Percentiles rank a stretch among this genome's conserved stretches.
These are phyloP conservation scores for Acyrthosiphon pisum DNA, from an alignment of 1,140 invertebrate genomes.

Conservation along the genomic window DNA sequence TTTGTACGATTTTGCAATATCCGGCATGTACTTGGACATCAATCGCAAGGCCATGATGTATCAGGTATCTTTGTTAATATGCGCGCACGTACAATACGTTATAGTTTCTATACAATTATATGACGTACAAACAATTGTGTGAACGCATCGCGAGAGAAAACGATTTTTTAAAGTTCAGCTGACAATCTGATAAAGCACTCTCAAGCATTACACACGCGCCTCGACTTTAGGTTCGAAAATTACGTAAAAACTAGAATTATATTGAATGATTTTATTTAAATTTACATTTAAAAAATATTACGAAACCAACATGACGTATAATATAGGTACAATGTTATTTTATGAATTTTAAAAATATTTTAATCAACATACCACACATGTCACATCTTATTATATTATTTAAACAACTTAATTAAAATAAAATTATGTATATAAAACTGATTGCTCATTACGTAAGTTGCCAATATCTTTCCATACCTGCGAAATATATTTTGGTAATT, in stretches of 20 bases:
- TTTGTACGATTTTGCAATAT: constrained; percentile 50
- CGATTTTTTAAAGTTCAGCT: neutral
- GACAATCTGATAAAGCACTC: neutral
- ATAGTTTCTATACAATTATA: constrained; percentile 10
- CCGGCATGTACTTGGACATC: constrained; percentile 27
- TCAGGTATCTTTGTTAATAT: neutral
- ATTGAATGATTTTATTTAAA: neutral
- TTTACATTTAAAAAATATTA: neutral
- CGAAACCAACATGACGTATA: no score
- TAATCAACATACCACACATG: neutral
- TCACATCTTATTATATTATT: neutral
- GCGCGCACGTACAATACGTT: neutral
- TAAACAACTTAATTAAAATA: neutral
- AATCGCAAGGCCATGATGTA: constrained; percentile 26
- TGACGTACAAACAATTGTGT: neutral
- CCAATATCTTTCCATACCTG: neutral
- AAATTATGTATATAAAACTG: neutral
- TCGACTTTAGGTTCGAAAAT: neutral
- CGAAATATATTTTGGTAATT: neutral
- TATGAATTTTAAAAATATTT: neutral
- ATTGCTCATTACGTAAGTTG: neutral
- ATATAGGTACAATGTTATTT: no score
- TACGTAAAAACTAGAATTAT: neutral
- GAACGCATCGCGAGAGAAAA: neutral
- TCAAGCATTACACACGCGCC: neutral